Base-by-base conservation (phyloP, 2,797 vertebrate genomes). In the Protosalanx chinensis region DNA sequence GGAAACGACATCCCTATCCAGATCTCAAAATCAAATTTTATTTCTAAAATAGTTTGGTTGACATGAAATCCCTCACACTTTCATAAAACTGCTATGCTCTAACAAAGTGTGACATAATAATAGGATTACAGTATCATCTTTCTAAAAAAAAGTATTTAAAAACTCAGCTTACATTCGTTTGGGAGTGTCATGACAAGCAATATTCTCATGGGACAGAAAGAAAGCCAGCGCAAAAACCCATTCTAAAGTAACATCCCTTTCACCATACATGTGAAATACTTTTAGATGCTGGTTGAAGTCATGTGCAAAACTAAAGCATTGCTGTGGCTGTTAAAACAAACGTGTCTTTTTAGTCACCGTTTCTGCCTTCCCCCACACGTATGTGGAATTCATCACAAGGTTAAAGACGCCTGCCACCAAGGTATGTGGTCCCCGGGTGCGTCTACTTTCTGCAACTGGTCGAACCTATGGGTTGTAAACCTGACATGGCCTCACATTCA, bases 381-480 rank as follows among this genome's bases (percentile, higher is more conserved):
- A 78, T 81, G 86, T 82, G 80, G 80, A 87, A 85, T 81, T 76
- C 82, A 85, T 88, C 81, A 49, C 51, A 23, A 29, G 65, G 65
- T 68, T 51, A 73, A 72, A 46, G 20, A 69, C 41, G 37, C 74
- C 72, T 57, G 70, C 64, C n/a, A 33, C 75, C 16, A 29, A 71
- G 32, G 49, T 35, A 56, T 56, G 65, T 49, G 51, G 53, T 35
- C 61, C 61, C 29, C n/a, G 6, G 63, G 37, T 68, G 37, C 20
- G 15, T 30, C 60, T 5, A 77, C 79, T 74, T 82, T 82, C 78
- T 72, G 75, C 49, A 72, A 75, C 83, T 75, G 79, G 72, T 81
- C 83, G 87, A 89, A 87, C 67, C 41, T 82, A 85, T 0, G 10
- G 53, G 76, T 74, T 37, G 74, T 85, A 86, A 91, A 89, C 80